Percentiles rank a stretch among this genome's conserved stretches.
These are phyloP conservation scores for Drosophila persimilis DNA, from an alignment of 1,140 invertebrate genomes.

Conservation along the genomic window DNA sequence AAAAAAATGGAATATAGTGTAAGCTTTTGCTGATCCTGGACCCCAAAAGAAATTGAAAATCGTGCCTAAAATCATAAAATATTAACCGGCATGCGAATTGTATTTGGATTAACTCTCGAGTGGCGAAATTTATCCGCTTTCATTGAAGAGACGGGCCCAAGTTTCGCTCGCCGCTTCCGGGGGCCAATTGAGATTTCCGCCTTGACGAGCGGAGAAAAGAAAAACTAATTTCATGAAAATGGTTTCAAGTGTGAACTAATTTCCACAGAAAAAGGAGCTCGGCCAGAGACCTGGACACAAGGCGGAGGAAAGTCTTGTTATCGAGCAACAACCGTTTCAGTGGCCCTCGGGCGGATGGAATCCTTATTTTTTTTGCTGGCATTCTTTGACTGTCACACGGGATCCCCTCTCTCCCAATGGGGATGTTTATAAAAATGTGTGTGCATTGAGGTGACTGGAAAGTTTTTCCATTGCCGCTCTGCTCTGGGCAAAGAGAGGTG, in stretches of 20 bases:
- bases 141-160: constrained; percentile 62
- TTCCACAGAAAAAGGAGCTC: constrained; percentile 44
- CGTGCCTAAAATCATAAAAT: constrained; percentile 73
- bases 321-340: constrained; percentile 22
- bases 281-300: constrained; percentile 31
- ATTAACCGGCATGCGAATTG: constrained; percentile 62
- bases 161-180: constrained; percentile 29
- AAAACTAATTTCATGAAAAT: constrained; percentile 80
- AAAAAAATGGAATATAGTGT: constrained; percentile 9
- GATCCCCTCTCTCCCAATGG: constrained; percentile 56
- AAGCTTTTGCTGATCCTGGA: constrained; percentile 44
- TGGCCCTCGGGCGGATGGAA: constrained; percentile 56
- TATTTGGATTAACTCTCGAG: constrained; percentile 56
- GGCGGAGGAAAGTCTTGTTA: constrained; percentile 52
- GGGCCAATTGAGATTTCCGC: constrained; percentile 53
- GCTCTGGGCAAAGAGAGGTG: constrained; percentile 31
- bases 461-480: constrained; percentile 62
- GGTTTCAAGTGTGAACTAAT: constrained; percentile 76
- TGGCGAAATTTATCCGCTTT: constrained; percentile 47
- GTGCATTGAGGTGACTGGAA: constrained; percentile 58
- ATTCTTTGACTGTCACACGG: constrained; percentile 31
- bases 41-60: constrained; percentile 57
- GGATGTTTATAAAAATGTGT: constrained; percentile 73
- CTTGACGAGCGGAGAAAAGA: constrained; percentile 42
- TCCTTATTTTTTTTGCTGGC: constrained; percentile 33